Evolutionary conservation across 1,140 invertebrate genomes (phyloP).

Genomic region (Hormaphis cornu): DNA sequence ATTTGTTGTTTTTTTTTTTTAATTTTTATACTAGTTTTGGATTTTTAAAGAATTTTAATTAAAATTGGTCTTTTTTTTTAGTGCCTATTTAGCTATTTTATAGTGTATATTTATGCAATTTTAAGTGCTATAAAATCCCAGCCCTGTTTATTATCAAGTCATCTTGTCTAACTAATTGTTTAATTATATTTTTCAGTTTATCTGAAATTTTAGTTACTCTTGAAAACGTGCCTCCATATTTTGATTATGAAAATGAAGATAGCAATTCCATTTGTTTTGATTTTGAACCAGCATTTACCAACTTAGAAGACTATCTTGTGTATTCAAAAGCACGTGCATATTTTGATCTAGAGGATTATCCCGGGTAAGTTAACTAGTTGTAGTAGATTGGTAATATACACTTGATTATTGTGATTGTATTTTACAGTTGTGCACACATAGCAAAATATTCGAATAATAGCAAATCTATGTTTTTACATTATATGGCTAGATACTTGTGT

Average conservation of each 20-base stretch:
- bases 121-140: no score
- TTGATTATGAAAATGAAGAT: not conserved
- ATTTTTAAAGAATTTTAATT: no score
- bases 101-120: no score
- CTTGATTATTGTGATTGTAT: not conserved
- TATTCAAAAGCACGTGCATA: constrained; percentile 24
- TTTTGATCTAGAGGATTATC: constrained; percentile 20
- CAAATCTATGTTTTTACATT: constrained; percentile 27
- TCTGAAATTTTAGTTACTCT: constrained; percentile 3
- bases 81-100: no score
- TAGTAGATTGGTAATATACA: not conserved
- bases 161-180: not conserved
- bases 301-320: constrained; percentile 15
- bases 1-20: no score
- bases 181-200: not conserved
- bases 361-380: not conserved
- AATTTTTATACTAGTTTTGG: no score
- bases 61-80: no score
- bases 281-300: not conserved
- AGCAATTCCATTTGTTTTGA: not conserved
- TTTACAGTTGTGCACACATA: constrained; percentile 13
- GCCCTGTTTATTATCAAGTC: not conserved
- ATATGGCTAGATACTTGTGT: constrained; percentile 22
- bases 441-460: constrained; percentile 19
- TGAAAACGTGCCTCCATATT: not conserved